These are phyloP conservation scores for Pollenia griseotomentosa DNA, from an alignment of 2,888 invertebrate genomes.

Conservation along the genomic window DNA sequence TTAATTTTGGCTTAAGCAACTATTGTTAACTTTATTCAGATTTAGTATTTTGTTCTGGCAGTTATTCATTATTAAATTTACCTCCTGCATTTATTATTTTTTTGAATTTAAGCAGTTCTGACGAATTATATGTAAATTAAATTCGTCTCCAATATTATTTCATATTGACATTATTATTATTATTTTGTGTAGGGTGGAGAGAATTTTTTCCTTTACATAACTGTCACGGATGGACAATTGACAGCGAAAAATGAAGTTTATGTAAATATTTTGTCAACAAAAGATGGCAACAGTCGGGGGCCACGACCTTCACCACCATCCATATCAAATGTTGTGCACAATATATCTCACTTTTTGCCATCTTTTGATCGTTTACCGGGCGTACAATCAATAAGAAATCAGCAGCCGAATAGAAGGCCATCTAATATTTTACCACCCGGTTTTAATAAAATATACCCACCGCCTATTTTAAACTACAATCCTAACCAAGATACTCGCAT, in stretches of 20 bases:
- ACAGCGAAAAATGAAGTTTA: conserved; percentile 89
- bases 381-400: conserved; percentile 81
- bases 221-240: conserved; percentile 88
- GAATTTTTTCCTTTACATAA: conserved; percentile 88
- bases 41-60: no score
- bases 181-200: conserved; percentile 86
- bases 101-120: no score
- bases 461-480: conserved; percentile 84
- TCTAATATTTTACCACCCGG: conserved; percentile 77
- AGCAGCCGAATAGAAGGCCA: conserved; percentile 78
- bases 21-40: no score
- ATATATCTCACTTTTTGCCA: conserved; percentile 82
- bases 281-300: conserved; percentile 74
- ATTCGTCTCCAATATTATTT: no score
- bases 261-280: conserved; percentile 85
- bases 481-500: conserved; percentile 73
- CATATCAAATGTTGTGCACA: conserved; percentile 81
- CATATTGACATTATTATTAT: neutral
- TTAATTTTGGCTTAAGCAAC: no score
- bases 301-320: conserved; percentile 80
- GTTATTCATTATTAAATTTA: no score
- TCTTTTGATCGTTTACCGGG: conserved; percentile 82
- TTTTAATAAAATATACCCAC: conserved; percentile 76
- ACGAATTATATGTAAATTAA: no score
- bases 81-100: no score